phyloP scores from a whole-genome alignment of 1,140 invertebrate genomes.

The Pemphigus obesinymphae region DNA sequence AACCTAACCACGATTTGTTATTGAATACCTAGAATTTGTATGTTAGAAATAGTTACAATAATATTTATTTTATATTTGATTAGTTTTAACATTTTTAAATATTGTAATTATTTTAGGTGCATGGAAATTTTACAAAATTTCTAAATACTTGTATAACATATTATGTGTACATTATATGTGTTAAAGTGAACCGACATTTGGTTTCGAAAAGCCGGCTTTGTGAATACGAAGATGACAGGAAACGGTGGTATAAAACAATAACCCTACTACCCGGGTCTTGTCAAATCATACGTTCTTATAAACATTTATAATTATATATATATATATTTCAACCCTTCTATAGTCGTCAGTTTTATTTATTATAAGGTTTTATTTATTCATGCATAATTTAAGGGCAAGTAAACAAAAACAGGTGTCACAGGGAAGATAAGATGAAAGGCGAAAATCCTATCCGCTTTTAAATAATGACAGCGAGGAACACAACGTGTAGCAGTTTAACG shows the following conservation, averaged over 20 bases:
- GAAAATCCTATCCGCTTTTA: background rate
- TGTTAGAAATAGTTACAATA: too few species aligned
- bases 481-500: background rate
- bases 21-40: too few species aligned
- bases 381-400: background rate
- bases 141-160: too few species aligned
- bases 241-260: background rate
- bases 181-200: background rate
- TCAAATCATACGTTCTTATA: background rate
- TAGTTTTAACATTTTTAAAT: too few species aligned
- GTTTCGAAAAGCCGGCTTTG: background rate
- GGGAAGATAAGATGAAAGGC: background rate
- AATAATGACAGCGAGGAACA: background rate
- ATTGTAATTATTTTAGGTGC: too few species aligned
- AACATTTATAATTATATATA: background rate
- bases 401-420: constrained; percentile 11
- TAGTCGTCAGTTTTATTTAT: background rate
- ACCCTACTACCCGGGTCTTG: background rate
- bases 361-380: constrained; percentile 22
- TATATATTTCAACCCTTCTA: background rate
- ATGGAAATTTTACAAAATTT: too few species aligned
- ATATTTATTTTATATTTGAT: too few species aligned
- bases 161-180: too few species aligned
- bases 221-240: background rate
- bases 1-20: too few species aligned